Conservation (phyloP, 2,797 vertebrate genomes). For the Trematomus bernacchii region DNA sequence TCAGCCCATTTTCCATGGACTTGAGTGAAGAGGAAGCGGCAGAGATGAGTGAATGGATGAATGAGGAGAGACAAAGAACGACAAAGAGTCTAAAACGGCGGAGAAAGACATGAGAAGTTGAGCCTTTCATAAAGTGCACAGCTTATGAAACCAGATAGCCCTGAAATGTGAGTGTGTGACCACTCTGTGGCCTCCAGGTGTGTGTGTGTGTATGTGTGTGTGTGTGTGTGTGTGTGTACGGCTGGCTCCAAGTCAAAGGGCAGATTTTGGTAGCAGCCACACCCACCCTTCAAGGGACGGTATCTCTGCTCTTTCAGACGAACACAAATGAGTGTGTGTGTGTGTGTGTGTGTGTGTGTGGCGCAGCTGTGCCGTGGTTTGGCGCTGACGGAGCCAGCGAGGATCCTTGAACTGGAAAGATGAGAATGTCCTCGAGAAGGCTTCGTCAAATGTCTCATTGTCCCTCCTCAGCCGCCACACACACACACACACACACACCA, state of each 20-base stretch:
- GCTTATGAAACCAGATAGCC: constrained; percentile 95
- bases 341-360: constrained; percentile 35
- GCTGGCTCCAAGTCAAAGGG: constrained; percentile 68
- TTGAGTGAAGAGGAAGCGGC: constrained; percentile 58
- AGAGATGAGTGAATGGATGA: constrained; percentile 69
- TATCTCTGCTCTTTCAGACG: constrained; percentile 57
- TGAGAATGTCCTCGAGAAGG: constrained; percentile 93
- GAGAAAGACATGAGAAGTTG: constrained; percentile 84
- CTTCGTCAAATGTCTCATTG: constrained; percentile 95
- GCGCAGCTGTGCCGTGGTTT: constrained; percentile 68
- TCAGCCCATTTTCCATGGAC: constrained; percentile 6
- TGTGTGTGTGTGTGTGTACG: constrained; percentile 41
- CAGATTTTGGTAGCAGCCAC: constrained; percentile 69
- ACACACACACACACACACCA: constrained; percentile 42
- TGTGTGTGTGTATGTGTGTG: constrained; percentile 51
- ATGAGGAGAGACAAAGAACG: constrained; percentile 51
- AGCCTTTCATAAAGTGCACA: constrained; percentile 92
- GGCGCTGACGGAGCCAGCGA: constrained; percentile 88
- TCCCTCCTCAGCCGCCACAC: constrained; percentile 69
- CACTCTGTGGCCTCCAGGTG: constrained; percentile 76
- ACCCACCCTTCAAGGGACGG: constrained; percentile 65
- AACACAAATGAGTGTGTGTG: constrained; percentile 56
- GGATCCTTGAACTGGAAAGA: constrained; percentile 99
- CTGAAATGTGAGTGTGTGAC: constrained; percentile 97
- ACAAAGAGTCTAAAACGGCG: constrained; percentile 69